Evolutionary conservation across 1,140 invertebrate species (phyloP).

Genomic region (Cotesia glomerata): DNA sequence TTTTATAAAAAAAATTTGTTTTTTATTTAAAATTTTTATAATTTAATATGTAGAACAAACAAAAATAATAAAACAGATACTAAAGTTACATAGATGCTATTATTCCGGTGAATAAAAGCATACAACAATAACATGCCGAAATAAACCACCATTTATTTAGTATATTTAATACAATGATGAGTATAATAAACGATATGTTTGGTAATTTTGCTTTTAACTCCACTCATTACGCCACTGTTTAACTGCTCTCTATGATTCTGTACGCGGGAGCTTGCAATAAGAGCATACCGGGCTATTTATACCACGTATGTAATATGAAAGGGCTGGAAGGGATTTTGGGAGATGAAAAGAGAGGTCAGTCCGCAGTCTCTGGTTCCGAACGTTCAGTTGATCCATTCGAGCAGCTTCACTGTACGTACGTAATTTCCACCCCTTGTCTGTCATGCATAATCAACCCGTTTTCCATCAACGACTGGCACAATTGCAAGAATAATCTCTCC

Average conservation of each 20-base stretch:
- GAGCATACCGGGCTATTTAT: neutral
- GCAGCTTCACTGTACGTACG: constrained; percentile 13
- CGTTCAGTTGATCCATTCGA: constrained; percentile 20
- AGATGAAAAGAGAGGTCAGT: neutral
- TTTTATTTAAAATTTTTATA: too few species aligned
- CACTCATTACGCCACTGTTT: neutral
- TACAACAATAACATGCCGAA: neutral
- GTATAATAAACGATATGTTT: constrained; percentile 35
- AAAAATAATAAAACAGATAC: too few species aligned
- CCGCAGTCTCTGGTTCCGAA: constrained; percentile 4
- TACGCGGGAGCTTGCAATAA: neutral
- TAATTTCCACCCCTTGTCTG: constrained; percentile 17
- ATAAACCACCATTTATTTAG: constrained; percentile 19
- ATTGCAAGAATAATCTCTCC: neutral
- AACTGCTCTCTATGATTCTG: too few species aligned
- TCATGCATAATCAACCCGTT: constrained; percentile 31
- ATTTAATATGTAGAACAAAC: too few species aligned
- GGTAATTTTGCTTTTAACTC: constrained; percentile 26
- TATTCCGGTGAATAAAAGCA: too few species aligned
- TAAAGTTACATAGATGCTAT: too few species aligned
- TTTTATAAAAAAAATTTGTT: too few species aligned
- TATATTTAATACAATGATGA: neutral
- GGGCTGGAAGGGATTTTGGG: neutral
- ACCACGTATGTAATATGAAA: neutral
- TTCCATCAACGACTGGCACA: neutral